Evolutionary conservation across 2,888 invertebrate genomes (phyloP).

Genomic region (Rapana venosa): DNA sequence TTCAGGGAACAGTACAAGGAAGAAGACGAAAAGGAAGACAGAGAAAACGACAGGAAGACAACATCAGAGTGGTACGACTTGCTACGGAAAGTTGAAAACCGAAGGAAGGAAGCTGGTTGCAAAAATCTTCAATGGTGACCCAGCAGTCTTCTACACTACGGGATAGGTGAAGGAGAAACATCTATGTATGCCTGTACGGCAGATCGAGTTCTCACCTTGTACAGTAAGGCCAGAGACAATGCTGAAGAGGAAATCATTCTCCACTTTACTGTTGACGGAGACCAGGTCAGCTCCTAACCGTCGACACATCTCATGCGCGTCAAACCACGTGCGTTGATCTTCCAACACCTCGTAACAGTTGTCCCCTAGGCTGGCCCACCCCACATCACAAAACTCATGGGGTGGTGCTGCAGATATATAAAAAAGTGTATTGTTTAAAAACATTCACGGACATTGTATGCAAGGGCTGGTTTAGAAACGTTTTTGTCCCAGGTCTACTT

Average conservation of each 20-base stretch:
- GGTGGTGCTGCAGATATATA: conserved; percentile 51
- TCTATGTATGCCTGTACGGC: no score
- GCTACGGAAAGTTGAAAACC: no score
- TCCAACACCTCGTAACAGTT: conserved; percentile 62
- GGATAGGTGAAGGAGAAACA: no score
- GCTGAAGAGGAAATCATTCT: conserved; percentile 65
- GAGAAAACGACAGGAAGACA: no score
- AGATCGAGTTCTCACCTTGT: not conserved
- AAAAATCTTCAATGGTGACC: no score
- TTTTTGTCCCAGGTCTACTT: not conserved
- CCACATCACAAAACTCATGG: conserved; percentile 59
- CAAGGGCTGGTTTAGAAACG: no score
- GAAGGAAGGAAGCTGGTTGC: no score
- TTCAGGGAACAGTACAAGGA: no score
- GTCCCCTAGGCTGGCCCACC: conserved; percentile 60
- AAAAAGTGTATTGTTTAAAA: not conserved
- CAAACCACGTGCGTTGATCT: conserved; percentile 56
- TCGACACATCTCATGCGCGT: conserved; percentile 59
- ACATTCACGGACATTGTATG: not conserved
- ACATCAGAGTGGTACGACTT: no score
- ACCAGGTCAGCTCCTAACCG: conserved; percentile 60
- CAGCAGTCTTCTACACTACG: no score
- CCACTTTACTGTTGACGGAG: conserved; percentile 60
- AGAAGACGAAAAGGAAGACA: no score
- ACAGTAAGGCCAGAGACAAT: not conserved